Evolutionary conservation across 2,797 vertebrate species (phyloP), one percentile per base, ranked within the genome.

Genomic region (Muscicapa comitata): DNA sequence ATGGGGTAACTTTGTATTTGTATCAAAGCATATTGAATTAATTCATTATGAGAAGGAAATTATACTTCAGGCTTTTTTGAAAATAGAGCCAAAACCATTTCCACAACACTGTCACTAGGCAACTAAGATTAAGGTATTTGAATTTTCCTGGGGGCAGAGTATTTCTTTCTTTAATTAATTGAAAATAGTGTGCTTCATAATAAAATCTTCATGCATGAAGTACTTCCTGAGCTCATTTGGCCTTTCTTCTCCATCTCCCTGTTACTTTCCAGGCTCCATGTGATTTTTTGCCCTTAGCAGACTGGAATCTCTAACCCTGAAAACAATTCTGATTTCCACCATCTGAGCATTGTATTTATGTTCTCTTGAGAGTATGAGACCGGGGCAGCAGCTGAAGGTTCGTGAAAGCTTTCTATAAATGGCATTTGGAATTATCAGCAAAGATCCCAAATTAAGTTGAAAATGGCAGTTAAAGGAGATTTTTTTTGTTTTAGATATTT

Each of bases 1-100:
- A 85, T 86, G 74, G 70, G 66, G 58, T 93, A 84, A 93, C 70
- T 75, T 35, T 91, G 59, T 72, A 47, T 93, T 94, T 95, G 42
- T 80, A 71, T 94, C 57, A 83, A 84, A 61, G 40, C 25, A n/a
- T 50, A 42, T 31, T 77, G 50, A 83, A 86, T 94, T 74, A 86
- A 88, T 88, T 90, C n/a, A n/a, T 86, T 86, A 40, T 24, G 9
- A 61, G 24, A 78, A 77, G 76, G 58, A 88, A 95, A 72, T 77
- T 8, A 40, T 50, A n/a, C 0, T 2, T 59, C 4, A 72, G 54
- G 16, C 50, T 68, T 68, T 81, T 16, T 37, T n/a, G 61, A 74
- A 88, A 65, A 66, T 7, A 66, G 58, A 90, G 24, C n/a, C 62
- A 72, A 78, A 90, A 68, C 38, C 18, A 66, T 57, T 70, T 92